Percentiles rank a stretch among this genome's conserved stretches.
phyloP scores from a whole-genome alignment of 2,888 invertebrate species.

The Leptinotarsa rubiginosa region DNA sequence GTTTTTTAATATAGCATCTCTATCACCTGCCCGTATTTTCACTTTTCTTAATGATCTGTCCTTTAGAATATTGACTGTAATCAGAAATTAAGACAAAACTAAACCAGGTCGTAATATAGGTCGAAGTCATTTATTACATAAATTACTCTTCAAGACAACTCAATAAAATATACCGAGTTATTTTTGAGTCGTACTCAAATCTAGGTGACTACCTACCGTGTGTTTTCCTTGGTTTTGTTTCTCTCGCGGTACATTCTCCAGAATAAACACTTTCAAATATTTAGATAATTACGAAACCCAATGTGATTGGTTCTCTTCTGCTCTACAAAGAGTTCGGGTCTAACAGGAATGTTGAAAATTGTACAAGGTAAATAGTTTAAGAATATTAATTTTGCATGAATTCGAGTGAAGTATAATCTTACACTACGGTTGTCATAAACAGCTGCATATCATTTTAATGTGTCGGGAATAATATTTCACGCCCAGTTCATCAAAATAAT shows the following conservation, averaged over 20 bases:
- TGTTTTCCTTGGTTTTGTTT: slow-evolving; percentile 17
- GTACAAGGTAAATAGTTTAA: neutral
- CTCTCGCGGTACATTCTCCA: slow-evolving; percentile 18
- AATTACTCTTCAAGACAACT: slow-evolving; percentile 36
- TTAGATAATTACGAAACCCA: slow-evolving; percentile 9
- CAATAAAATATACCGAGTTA: slow-evolving; percentile 35
- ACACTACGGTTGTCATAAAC: slow-evolving; percentile 14
- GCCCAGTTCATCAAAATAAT: slow-evolving; percentile 25
- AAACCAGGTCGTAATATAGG: slow-evolving; percentile 27
- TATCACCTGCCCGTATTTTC: neutral
- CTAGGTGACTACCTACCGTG: slow-evolving; percentile 25
- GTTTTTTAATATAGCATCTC: neutral
- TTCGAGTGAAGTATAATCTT: neutral
- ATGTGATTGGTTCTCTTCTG: neutral
- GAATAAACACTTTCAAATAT: slow-evolving; percentile 10
- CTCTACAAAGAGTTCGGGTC: neutral
- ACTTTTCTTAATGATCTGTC: slow-evolving; percentile 1
- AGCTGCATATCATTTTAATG: slow-evolving; percentile 16
- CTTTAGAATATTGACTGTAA: slow-evolving; percentile 3
- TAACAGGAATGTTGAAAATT: neutral
- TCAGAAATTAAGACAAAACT: slow-evolving; percentile 5
- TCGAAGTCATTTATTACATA: slow-evolving; percentile 34
- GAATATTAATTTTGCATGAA: neutral
- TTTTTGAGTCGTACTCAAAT: slow-evolving; percentile 25
- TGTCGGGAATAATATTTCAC: slow-evolving; percentile 18